Percentiles rank a stretch among this genome's conserved stretches.
phyloP scores from a whole-genome alignment of 2,113 vertebrate species.

The Rana temporaria region DNA sequence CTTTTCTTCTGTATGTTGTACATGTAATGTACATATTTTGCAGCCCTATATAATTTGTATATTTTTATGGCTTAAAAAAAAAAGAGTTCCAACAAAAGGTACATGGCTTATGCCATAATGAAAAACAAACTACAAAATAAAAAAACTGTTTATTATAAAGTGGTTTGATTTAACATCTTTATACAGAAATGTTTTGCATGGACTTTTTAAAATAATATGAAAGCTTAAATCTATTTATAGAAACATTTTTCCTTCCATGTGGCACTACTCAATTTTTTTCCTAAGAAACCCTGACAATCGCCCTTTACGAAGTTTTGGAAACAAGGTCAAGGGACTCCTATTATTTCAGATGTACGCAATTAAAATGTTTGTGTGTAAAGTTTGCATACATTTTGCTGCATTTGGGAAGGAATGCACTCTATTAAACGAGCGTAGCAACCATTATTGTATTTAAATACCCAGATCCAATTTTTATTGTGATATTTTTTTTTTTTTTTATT shows the following conservation, averaged over 20 bases:
- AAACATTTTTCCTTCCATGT: neutral
- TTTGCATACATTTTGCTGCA: constrained; percentile 35
- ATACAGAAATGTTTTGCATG: neutral
- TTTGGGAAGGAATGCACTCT: neutral
- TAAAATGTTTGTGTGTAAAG: constrained; percentile 43
- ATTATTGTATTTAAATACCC: neutral
- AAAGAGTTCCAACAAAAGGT: constrained; percentile 50
- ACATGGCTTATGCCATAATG: constrained; percentile 76
- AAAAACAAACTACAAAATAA: constrained; percentile 79
- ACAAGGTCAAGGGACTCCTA: constrained; percentile 21
- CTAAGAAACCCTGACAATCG: neutral
- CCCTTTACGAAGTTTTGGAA: neutral
- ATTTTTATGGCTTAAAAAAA: constrained; percentile 79
- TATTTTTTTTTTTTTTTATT: too few relatives aligned
- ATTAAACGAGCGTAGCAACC: neutral
- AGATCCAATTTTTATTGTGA: neutral
- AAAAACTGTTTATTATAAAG: constrained; percentile 81
- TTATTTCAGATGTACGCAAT: constrained; percentile 47
- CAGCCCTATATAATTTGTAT: constrained; percentile 81
- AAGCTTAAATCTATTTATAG: constrained; percentile 1
- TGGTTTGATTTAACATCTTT: constrained; percentile 71
- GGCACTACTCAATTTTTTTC: neutral
- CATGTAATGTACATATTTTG: constrained; percentile 86
- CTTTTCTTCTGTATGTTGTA: constrained; percentile 74
- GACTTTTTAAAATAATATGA: neutral